These are phyloP conservation scores for Poecilia gillii DNA, from an alignment of 2,797 vertebrate genomes.

Conservation along the genomic window DNA sequence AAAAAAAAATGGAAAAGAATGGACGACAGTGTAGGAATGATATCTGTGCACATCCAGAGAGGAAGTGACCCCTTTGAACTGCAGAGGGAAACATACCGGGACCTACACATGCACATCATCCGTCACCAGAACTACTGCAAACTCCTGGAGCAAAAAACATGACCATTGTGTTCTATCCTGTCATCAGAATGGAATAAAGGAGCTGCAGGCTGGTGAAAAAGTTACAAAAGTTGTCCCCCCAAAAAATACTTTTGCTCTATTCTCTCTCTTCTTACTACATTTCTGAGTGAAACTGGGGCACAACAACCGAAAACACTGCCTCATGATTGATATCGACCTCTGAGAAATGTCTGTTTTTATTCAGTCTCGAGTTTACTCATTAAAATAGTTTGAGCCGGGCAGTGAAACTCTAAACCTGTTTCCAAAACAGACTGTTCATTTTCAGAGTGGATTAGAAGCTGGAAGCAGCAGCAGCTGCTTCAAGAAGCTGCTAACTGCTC, in stretches of 20 bases:
- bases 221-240: too few relatives aligned
- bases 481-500: constrained; percentile 27
- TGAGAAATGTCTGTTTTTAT: constrained; percentile 41
- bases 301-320: not conserved
- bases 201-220: not conserved
- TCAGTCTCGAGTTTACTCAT: constrained; percentile 43
- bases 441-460: constrained; percentile 45
- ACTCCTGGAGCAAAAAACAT: not conserved
- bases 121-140: constrained; percentile 3
- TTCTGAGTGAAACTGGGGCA: not conserved
- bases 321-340: constrained; percentile 34
- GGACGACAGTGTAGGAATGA: constrained; percentile 67
- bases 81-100: constrained; percentile 46
- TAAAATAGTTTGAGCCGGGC: constrained; percentile 55
- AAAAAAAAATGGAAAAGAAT: constrained; percentile 48
- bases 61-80: constrained; percentile 73
- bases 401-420: constrained; percentile 61
- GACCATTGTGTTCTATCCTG: not conserved
- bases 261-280: not conserved
- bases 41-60: constrained; percentile 73
- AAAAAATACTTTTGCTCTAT: too few relatives aligned
- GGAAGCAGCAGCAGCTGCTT: constrained; percentile 63
- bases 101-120: constrained; percentile 50
- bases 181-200: not conserved
- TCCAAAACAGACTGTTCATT: constrained; percentile 54